These are phyloP conservation scores for Danio tinwini DNA, from an alignment of 2,797 vertebrate species.

Conservation along the genomic window DNA sequence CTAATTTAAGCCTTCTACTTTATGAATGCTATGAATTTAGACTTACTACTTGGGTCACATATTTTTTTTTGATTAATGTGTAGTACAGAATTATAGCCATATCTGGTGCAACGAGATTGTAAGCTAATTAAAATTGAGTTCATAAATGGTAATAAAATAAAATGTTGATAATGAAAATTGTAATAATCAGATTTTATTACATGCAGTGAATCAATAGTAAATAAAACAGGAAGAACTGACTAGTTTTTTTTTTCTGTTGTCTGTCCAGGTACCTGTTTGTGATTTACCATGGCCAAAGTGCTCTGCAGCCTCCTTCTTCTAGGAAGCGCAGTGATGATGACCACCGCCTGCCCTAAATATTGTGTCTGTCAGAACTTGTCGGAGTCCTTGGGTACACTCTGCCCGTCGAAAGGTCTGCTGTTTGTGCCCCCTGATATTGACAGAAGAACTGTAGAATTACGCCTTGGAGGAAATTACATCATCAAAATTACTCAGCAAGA, in stretches of 20 bases:
- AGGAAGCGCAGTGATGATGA: conserved; percentile 88
- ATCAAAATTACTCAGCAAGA: conserved; percentile 92
- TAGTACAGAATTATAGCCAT: too few species aligned
- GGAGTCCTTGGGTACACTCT: conserved; percentile 95
- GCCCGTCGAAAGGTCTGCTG: conserved; percentile 95
- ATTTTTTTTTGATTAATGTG: too few species aligned
- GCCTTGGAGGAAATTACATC: conserved; percentile 96
- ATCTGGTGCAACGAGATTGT: too few species aligned
- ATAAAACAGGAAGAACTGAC: conserved; percentile 17
- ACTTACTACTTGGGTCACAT: too few species aligned
- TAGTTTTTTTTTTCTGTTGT: conserved; percentile 26
- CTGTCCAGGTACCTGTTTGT: conserved; percentile 78
- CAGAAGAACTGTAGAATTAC: conserved; percentile 93
- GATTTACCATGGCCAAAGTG: conserved; percentile 98
- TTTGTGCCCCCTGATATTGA: conserved; percentile 96
- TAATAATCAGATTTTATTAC: too few species aligned
- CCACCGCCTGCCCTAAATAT: conserved; percentile 96
- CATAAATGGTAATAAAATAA: conserved; percentile 12
- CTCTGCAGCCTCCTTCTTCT: conserved; percentile 92
- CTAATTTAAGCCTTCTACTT: too few species aligned
- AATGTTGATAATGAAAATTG: too few species aligned
- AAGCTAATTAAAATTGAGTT: background rate
- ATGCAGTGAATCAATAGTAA: background rate
- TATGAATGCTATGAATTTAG: too few species aligned
- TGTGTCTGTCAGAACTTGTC: conserved; percentile 99